phyloP scores from a whole-genome alignment of 2,888 invertebrate genomes.

The Tenodera sinensis region DNA sequence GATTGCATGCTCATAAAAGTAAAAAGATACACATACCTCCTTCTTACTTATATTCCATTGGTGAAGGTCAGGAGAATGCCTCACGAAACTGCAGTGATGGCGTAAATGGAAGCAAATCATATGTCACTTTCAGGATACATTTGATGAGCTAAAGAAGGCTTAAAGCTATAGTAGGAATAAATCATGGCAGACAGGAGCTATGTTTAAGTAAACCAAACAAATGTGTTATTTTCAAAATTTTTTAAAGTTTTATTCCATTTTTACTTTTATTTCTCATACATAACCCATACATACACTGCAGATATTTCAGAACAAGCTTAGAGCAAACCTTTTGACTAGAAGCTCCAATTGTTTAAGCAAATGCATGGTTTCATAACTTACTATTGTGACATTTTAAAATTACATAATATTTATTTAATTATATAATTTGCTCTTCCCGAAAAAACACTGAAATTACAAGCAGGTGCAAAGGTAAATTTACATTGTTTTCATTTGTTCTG shows the following conservation, averaged over 20 bases:
- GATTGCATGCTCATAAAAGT: too few species aligned
- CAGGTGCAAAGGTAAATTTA: slow-evolving; percentile 31
- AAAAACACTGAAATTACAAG: slow-evolving; percentile 32
- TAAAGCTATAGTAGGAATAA: too few species aligned
- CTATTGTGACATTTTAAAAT: slow-evolving; percentile 25
- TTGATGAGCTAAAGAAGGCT: too few species aligned
- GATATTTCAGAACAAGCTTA: slow-evolving; percentile 32
- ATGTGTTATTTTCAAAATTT: not conserved
- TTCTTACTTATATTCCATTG: too few species aligned
- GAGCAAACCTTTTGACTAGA: slow-evolving; percentile 33
- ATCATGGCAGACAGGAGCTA: not conserved
- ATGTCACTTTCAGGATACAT: too few species aligned
- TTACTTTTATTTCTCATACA: slow-evolving; percentile 48
- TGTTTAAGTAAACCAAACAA: not conserved
- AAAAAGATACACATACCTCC: too few species aligned
- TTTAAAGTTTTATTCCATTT: slow-evolving; percentile 32
- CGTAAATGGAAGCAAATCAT: too few species aligned
- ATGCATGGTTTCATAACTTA: slow-evolving; percentile 17
- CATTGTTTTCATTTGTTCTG: slow-evolving; percentile 23
- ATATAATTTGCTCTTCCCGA: slow-evolving; percentile 25
- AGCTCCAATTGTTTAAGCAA: slow-evolving; percentile 31
- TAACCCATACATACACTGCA: slow-evolving; percentile 47
- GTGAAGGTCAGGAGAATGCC: too few species aligned
- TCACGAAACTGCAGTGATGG: too few species aligned
- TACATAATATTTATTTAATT: slow-evolving; percentile 29